Base-by-base conservation (phyloP, 2,888 invertebrate genomes). In the Acanthosepion lycidas region DNA sequence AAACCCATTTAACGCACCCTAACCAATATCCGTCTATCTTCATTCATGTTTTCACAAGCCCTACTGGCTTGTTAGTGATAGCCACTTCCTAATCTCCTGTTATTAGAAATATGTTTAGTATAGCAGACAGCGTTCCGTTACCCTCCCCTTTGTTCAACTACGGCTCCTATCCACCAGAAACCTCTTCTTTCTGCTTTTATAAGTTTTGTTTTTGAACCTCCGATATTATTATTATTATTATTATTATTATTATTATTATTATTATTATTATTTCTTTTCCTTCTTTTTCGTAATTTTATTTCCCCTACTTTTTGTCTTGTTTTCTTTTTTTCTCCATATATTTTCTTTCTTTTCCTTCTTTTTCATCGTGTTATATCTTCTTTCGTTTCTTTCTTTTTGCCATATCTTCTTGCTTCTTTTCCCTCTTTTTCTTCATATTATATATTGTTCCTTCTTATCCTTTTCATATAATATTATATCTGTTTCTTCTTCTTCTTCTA, bases 11-110 rank as follows among this genome's bases (percentile, higher is more conserved):
- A 78, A 78, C 78, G 15, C 18, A 78, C n/a, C n/a, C 78, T 78
- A 8, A 15, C n/a, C n/a, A 78, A n/a, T 78, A 33, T 78, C n/a
- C 78, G 78, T 15, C 78, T n/a, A 78, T 78, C 78, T 78, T n/a
- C n/a, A n/a, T 78, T 78, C 78, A 78, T 78, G 78, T 78, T 78
- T 78, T 78, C n/a, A 78, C 78, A 78, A 78, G 78, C 78, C 78
- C 15, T n/a, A 12, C 78, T 78, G 78, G 78, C 15, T 33, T n/a
- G n/a, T 78, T 78, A 78, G 33, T 33, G 78, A 78, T 78, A 78
- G 78, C 78, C n/a, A 78, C 12, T n/a, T n/a, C n/a, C 78, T n/a
- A 15, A 33, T n/a, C 78, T n/a, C 12, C 78, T 33, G n/a, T 78
- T 78, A 78, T 78, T n/a, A 78, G n/a, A 78, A 78, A n/a, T n/a